A percentile compares a stretch with the other conserved stretches of the same genome.
Conservation (phyloP, 2,888 invertebrate species). For the Imbricaverruca yamaguchii region DNA sequence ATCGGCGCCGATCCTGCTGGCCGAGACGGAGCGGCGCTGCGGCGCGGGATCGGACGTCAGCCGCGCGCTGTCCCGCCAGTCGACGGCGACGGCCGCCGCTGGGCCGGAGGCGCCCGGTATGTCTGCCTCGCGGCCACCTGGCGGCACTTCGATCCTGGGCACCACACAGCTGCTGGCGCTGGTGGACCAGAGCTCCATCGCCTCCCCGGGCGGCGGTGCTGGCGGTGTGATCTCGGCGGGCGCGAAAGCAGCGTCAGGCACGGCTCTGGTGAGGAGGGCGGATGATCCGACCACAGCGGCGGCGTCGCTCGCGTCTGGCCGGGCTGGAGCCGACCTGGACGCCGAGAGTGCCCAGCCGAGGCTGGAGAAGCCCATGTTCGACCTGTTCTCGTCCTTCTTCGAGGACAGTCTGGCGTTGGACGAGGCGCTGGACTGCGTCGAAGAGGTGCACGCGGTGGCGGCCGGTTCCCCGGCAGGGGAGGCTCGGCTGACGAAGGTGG, state of each 20-base stretch:
- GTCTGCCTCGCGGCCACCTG: neutral
- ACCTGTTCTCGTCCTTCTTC: constrained; percentile 2
- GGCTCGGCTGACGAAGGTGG: too few relatives aligned
- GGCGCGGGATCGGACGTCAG: too few relatives aligned
- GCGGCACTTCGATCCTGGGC: neutral
- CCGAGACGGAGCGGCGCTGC: too few relatives aligned
- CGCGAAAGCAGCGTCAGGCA: neutral
- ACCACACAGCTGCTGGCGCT: constrained; percentile 3
- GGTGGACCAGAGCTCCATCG: neutral
- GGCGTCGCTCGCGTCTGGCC: neutral
- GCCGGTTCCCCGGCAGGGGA: too few relatives aligned
- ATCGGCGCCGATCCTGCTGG: too few relatives aligned
- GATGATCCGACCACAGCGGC: neutral
- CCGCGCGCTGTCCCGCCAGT: neutral
- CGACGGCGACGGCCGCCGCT: neutral
- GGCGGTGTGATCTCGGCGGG: neutral
- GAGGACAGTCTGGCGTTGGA: neutral
- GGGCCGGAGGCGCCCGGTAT: neutral
- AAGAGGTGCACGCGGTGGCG: too few relatives aligned
- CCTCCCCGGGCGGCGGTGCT: neutral
- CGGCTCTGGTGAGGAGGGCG: neutral
- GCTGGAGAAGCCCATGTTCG: neutral
- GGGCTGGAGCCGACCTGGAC: neutral
- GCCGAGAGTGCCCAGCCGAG: neutral
- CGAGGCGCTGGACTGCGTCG: neutral